Conservation (phyloP, 2,113 vertebrate genomes). For the Sceloporus undulatus region DNA sequence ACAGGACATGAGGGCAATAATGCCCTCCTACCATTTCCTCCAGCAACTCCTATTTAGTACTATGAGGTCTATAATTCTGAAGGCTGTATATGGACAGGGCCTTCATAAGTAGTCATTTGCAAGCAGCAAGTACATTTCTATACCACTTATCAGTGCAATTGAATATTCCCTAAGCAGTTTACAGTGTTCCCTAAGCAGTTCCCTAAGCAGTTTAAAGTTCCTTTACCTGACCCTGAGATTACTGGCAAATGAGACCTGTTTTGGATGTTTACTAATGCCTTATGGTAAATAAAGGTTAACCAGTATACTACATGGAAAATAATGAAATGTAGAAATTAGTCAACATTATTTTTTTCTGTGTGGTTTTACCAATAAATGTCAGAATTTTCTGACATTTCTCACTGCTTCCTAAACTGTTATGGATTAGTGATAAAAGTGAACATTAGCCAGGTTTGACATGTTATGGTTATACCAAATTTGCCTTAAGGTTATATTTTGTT, state of each 20-base stretch:
- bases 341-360: neutral
- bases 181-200: too few species aligned
- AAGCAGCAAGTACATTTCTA: too few species aligned
- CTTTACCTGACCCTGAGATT: neutral
- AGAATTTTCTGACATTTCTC: neutral
- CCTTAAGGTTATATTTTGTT: neutral
- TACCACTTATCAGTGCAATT: too few species aligned
- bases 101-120: too few species aligned
- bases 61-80: too few species aligned
- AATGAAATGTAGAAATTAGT: neutral
- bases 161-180: too few species aligned
- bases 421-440: neutral
- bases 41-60: too few species aligned
- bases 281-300: neutral
- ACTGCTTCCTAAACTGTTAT: neutral
- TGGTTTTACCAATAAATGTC: neutral
- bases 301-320: neutral
- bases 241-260: neutral
- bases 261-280: neutral
- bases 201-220: too few species aligned
- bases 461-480: neutral
- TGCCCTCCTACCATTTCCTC: too few species aligned
- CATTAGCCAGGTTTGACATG: neutral
- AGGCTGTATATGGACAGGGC: too few species aligned
- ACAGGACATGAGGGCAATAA: too few species aligned